phyloP scores from a whole-genome alignment of 2,888 invertebrate species.

The Drosophila affinis region DNA sequence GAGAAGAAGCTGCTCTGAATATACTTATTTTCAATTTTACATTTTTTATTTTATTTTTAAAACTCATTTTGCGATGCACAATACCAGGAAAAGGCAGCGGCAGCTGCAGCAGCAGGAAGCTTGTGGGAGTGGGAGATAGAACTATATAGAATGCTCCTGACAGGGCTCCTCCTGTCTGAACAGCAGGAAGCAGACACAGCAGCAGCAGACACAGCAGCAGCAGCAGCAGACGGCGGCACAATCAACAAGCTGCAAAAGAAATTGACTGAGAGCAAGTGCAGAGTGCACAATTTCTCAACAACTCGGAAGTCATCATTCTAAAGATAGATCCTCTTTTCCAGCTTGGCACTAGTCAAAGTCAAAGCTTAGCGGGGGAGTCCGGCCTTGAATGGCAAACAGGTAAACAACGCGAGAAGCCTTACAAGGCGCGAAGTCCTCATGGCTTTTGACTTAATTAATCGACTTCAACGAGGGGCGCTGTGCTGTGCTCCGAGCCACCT shows the following conservation, averaged over 20 bases:
- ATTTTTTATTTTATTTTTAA: constrained; percentile 31
- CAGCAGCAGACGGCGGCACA: not conserved
- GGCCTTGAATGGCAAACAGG: constrained; percentile 5
- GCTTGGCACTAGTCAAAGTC: not conserved
- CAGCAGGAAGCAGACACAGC: not conserved
- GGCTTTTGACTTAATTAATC: constrained; percentile 36
- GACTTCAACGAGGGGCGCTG: not conserved
- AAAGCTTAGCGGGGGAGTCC: not conserved
- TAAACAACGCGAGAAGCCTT: constrained; percentile 1
- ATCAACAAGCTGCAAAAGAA: constrained; percentile 18
- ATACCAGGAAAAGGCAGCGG: not conserved
- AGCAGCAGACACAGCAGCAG: not conserved
- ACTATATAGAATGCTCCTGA: constrained; percentile 10
- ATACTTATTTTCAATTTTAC: constrained; percentile 57
- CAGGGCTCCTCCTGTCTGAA: not conserved
- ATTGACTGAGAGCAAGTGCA: constrained; percentile 3
- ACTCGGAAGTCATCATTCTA: constrained; percentile 1
- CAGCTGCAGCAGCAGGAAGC: not conserved
- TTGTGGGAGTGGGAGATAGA: constrained; percentile 9
- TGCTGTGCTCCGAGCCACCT: not conserved
- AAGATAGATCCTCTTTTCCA: not conserved
- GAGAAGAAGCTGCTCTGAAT: constrained; percentile 58
- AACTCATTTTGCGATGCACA: constrained; percentile 69
- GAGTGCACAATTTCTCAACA: constrained; percentile 9
- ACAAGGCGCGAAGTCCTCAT: constrained; percentile 1